These are phyloP conservation scores for Polyommatus iphigenia DNA, from an alignment of 2,888 invertebrate genomes.

Conservation along the genomic window DNA sequence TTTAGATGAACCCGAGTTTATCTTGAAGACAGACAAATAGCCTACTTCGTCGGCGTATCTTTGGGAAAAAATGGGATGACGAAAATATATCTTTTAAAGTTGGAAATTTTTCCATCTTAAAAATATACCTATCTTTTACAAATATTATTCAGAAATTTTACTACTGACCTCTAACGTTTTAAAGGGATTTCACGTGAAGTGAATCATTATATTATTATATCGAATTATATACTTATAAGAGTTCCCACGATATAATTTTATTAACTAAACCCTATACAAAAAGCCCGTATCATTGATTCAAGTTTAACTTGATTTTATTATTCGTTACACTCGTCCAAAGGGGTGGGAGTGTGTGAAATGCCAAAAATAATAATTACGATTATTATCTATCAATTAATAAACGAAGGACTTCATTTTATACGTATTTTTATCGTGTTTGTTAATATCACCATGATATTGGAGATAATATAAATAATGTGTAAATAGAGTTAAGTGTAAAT, in stretches of 20 bases:
- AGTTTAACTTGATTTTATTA: constrained; percentile 54
- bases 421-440: too few species aligned
- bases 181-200: too few species aligned
- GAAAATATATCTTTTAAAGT: too few species aligned
- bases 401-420: too few species aligned
- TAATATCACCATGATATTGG: too few species aligned
- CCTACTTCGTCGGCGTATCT: neutral
- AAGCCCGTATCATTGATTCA: constrained; percentile 61
- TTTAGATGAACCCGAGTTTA: constrained; percentile 32
- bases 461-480: too few species aligned
- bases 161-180: too few species aligned
- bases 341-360: constrained; percentile 48
- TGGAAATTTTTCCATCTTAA: too few species aligned
- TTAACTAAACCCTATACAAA: constrained; percentile 6
- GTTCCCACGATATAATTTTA: constrained; percentile 16
- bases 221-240: neutral
- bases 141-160: too few species aligned
- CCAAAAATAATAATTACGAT: neutral
- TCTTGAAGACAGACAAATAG: neutral
- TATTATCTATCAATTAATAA: neutral
- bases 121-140: too few species aligned
- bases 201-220: neutral
- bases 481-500: too few species aligned
- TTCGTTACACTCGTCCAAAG: constrained; percentile 51
- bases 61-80: neutral